A percentile compares a stretch with the other conserved stretches of the same genome.
These are phyloP conservation scores for Plectropomus leopardus DNA, from an alignment of 2,113 vertebrate species.

Conservation along the genomic window DNA sequence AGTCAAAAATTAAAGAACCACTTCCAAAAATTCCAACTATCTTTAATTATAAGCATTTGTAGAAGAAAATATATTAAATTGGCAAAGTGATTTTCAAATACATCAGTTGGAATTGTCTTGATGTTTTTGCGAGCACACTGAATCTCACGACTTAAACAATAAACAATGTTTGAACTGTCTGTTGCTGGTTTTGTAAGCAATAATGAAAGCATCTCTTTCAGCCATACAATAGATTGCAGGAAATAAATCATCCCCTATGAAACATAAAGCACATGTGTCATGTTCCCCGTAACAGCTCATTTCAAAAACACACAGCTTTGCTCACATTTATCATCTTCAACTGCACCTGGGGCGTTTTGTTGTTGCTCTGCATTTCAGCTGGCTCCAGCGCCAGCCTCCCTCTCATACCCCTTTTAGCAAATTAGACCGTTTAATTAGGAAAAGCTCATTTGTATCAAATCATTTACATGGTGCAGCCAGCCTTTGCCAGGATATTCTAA, in stretches of 20 bases:
- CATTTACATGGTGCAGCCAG: slow-evolving; percentile 84
- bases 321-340: slow-evolving; percentile 72
- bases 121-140: background rate
- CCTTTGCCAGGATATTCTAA: slow-evolving; percentile 83
- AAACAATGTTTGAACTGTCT: slow-evolving; percentile 10
- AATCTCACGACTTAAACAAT: slow-evolving; percentile 17
- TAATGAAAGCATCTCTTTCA: slow-evolving; percentile 39
- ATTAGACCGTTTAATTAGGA: slow-evolving; percentile 86
- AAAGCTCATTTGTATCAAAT: slow-evolving; percentile 86
- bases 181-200: slow-evolving; percentile 5
- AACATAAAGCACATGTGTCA: slow-evolving; percentile 57
- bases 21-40: background rate
- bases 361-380: slow-evolving; percentile 63
- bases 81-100: background rate
- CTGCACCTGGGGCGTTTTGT: slow-evolving; percentile 68
- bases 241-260: slow-evolving; percentile 67
- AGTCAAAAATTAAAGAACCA: background rate
- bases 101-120: background rate
- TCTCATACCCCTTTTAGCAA: slow-evolving; percentile 82
- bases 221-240: slow-evolving; percentile 24
- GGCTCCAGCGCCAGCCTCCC: slow-evolving; percentile 53
- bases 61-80: background rate
- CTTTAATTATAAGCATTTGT: background rate
- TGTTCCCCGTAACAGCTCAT: slow-evolving; percentile 64
- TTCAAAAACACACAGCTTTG: slow-evolving; percentile 66